A percentile compares a stretch with the other conserved stretches of the same genome.
Evolutionary conservation across 2,797 vertebrate species (phyloP).

Genomic region (Crax fasciolata): DNA sequence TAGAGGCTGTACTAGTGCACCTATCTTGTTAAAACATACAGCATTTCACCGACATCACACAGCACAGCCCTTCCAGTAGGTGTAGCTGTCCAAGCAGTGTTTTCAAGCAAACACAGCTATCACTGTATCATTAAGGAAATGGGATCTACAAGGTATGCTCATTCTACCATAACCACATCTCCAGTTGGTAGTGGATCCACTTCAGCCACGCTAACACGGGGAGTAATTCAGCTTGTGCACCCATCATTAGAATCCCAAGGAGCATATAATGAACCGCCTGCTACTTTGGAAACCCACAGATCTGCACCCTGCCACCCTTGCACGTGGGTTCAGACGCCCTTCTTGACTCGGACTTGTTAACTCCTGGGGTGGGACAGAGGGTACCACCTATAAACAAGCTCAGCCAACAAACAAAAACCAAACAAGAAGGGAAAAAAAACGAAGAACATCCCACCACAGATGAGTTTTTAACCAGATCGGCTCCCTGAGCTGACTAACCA

Average conservation of each 20-base stretch:
- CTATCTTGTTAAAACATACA: neutral
- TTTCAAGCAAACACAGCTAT: neutral
- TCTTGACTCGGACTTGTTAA: neutral
- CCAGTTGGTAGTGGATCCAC: accelerated
- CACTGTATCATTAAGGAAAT: neutral
- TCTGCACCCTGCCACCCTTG: neutral
- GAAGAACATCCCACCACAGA: neutral
- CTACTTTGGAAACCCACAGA: neutral
- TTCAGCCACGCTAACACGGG: accelerated
- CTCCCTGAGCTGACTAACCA: neutral
- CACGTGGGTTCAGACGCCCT: neutral
- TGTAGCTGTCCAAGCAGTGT: neutral
- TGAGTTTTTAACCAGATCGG: neutral
- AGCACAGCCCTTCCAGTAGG: neutral
- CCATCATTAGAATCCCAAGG: accelerated
- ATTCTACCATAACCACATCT: neutral
- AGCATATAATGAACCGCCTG: accelerated
- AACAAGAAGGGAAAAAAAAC: neutral
- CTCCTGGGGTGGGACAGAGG: neutral
- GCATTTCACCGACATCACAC: neutral
- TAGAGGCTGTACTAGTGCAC: neutral
- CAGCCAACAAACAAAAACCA: neutral
- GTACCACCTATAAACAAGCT: neutral
- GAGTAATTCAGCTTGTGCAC: neutral
- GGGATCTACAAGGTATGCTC: neutral